phyloP scores from a whole-genome alignment of 2,888 invertebrate species.

The Pristionchus entomophagus region DNA sequence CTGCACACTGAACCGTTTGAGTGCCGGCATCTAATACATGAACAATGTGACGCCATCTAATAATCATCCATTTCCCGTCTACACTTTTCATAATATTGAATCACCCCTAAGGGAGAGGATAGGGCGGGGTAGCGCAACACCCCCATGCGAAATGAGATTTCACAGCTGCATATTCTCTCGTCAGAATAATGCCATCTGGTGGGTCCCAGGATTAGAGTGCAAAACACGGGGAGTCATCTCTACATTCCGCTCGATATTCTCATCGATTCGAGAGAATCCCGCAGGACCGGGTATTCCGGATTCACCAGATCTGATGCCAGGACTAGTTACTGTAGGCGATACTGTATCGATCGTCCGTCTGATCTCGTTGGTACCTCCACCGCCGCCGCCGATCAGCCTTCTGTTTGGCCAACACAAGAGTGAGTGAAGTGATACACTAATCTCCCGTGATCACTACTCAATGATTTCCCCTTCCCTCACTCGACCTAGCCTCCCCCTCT shows the following conservation, averaged over 20 bases:
- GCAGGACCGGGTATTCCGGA: too few relatives aligned
- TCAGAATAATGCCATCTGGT: background rate
- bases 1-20: background rate
- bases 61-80: background rate
- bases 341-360: background rate
- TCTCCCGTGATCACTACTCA: background rate
- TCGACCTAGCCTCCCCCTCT: background rate
- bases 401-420: background rate
- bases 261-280: too few relatives aligned
- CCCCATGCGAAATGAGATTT: background rate
- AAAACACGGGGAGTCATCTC: too few relatives aligned
- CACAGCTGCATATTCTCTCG: background rate
- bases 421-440: slow-evolving; percentile 42
- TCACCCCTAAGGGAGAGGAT: background rate
- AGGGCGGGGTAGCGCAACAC: background rate
- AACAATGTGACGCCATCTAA: background rate
- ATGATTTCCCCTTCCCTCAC: slow-evolving; percentile 13
- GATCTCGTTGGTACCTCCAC: background rate
- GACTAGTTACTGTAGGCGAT: background rate
- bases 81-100: slow-evolving; percentile 1
- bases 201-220: background rate
- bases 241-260: too few relatives aligned
- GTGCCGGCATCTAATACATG: background rate
- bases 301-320: too few relatives aligned
- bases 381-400: background rate